Evolutionary conservation across 2,113 vertebrate species (phyloP).

Genomic region (Ahaetulla prasina): DNA sequence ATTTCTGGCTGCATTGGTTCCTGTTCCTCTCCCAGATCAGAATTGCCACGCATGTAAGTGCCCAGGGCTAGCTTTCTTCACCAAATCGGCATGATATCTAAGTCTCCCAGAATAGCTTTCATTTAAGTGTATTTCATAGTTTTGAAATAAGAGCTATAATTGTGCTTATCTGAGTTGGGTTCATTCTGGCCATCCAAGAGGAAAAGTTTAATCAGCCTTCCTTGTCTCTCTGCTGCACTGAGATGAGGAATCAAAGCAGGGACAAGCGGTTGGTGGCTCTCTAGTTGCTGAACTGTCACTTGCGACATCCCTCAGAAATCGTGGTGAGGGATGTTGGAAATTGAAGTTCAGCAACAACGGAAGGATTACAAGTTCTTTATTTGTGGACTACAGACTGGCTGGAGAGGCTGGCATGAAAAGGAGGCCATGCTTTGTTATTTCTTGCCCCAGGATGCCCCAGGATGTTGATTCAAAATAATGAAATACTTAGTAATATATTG

Average conservation of each 20-base stretch:
- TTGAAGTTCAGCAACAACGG: not conserved
- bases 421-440: not conserved
- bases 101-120: not conserved
- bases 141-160: not conserved
- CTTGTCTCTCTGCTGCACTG: not conserved
- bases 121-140: not conserved
- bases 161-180: not conserved
- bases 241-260: not conserved
- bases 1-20: not conserved
- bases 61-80: not conserved
- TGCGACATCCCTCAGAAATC: not conserved
- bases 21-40: not conserved
- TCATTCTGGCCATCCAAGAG: not conserved
- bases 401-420: not conserved
- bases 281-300: not conserved
- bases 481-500: not conserved
- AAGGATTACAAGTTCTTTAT: not conserved
- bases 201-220: not conserved
- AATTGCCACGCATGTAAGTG: not conserved
- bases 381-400: not conserved
- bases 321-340: not conserved
- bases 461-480: not conserved
- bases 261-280: not conserved
- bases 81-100: not conserved
- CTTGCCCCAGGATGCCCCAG: not conserved